These are phyloP conservation scores for Thalpophila matura DNA, from an alignment of 2,888 invertebrate genomes.

Conservation along the genomic window DNA sequence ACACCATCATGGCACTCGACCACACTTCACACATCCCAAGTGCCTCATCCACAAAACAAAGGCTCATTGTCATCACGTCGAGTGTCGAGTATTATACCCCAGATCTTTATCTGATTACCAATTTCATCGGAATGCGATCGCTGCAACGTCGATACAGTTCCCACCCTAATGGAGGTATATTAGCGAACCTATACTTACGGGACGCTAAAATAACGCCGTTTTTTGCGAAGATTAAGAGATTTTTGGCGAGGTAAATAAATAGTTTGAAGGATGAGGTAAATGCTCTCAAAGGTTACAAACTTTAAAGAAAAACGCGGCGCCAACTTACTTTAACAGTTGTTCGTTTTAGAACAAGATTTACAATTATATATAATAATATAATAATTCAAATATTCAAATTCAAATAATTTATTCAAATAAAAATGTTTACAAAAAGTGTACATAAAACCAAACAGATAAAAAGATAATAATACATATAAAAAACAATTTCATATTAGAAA, in stretches of 20 bases:
- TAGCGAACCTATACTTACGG: constrained; percentile 74
- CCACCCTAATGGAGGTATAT: constrained; percentile 81
- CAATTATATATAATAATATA: no score
- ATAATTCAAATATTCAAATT: no score
- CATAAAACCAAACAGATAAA: no score
- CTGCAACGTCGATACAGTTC: constrained; percentile 78
- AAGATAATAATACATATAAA: no score
- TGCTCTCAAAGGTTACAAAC: background rate
- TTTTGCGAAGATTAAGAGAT: constrained; percentile 55
- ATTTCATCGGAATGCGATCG: constrained; percentile 88
- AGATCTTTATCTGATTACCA: constrained; percentile 87
- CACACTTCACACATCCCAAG: constrained; percentile 52
- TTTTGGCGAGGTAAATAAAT: constrained; percentile 49
- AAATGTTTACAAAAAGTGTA: no score
- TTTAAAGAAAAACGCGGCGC: no score
- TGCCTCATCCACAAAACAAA: constrained; percentile 69
- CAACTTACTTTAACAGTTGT: no score
- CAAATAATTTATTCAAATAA: no score
- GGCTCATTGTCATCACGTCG: constrained; percentile 66
- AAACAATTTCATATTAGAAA: no score
- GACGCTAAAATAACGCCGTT: constrained; percentile 69
- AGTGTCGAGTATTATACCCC: no score
- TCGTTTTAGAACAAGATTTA: no score
- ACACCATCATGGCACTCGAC: background rate
- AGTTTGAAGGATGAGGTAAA: constrained; percentile 23